Evolutionary conservation across 1,140 invertebrate species (phyloP), one percentile per base, ranked within the genome.

Genomic region (Rhyacophila brunnea): DNA sequence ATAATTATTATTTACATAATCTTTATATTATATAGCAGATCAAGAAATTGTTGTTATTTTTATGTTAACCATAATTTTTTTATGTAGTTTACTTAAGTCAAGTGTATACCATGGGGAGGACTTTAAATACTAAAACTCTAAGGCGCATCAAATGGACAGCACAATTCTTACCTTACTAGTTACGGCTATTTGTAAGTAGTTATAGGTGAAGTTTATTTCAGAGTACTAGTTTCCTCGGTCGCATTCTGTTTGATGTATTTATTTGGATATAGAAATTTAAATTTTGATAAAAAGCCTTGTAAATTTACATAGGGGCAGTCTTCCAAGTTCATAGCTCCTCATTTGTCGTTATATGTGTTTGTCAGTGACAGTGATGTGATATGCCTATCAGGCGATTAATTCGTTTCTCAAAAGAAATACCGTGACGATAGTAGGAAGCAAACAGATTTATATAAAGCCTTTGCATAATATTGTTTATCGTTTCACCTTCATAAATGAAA

Each of bases 301-400:
- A 46, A 52, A 45, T 57, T 54, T 52, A 55, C 34, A 40, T 49
- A 49, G 62, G 58, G 62, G 62, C 58, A 64, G 62, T 64, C 62
- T 64, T 64, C 62, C 62, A 64, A 64, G 53, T 64, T 60, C 57
- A 64, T 49, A 54, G 53, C 53, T 53, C 62, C 58, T 58, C 18
- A 69, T 70, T 70, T 74, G 74, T 78, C 47, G 52, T 55, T 55
- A 32, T 55, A 47, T 44, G 54, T 49, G 35, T 57, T 57, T 47
- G 20, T 46, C 42, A 20, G 13, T 46, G 42, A 45, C 52, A 40
- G 23, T 46, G 28, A 55, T 55, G 52, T 55, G 52, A 55, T 55
- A 55, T 55, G 44, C 34, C 43, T 5, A 28, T 28, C 23, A 9
- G 23, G 9, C 23, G 3, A 9, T 28, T 28, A 28, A 28, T 28